Percentiles rank a stretch among this genome's conserved stretches.
phyloP scores from a whole-genome alignment of 1,140 invertebrate species.

The Mactra quadrangularis region DNA sequence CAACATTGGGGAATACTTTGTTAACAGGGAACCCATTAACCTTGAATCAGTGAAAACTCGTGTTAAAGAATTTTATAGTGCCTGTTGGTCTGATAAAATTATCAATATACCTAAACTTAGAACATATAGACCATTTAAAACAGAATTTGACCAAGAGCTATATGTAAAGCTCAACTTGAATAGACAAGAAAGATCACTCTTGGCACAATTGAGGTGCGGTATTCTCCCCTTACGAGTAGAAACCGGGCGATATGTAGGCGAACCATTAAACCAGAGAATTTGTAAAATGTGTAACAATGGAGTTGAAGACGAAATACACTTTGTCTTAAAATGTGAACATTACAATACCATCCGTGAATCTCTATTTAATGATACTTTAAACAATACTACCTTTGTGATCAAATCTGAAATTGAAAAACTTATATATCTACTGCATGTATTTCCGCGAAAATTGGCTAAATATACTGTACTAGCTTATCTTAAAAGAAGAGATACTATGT shows the following conservation, averaged over 20 bases:
- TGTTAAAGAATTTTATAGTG: not conserved
- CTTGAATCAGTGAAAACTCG: not conserved
- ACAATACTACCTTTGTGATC: not conserved
- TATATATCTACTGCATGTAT: not conserved
- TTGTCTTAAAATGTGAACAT: not conserved
- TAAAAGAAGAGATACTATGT: no score
- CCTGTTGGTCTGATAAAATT: no score
- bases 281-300: conserved; percentile 9
- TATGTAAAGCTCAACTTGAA: conserved; percentile 6
- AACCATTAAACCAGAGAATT: not conserved
- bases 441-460: no score
- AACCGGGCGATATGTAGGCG: no score
- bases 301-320: conserved; percentile 4
- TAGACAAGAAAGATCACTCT: not conserved
- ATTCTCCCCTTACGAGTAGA: conserved; percentile 4
- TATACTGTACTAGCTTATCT: no score
- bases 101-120: not conserved
- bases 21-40: no score
- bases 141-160: not conserved
- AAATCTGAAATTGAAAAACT: not conserved
- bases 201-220: conserved; percentile 16
- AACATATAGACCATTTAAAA: conserved; percentile 15
- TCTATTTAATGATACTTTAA: not conserved
- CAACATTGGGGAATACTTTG: no score
- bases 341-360: no score